Evolutionary conservation across 2,113 vertebrate species (phyloP), one percentile per base, ranked within the genome.

Genomic region (Tragelaphus buxtoni): DNA sequence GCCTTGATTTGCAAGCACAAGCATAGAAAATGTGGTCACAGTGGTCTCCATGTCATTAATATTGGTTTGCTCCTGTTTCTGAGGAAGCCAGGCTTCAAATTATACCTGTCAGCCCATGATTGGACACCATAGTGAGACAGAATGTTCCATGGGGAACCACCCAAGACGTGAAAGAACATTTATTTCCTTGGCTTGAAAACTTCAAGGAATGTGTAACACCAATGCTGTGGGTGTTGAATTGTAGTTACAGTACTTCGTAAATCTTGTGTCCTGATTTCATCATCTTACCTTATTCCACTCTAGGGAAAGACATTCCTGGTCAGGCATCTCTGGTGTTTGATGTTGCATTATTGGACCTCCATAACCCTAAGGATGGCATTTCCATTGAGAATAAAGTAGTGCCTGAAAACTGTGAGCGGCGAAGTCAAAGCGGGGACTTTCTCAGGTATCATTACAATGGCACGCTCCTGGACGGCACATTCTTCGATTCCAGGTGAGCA

Each of bases 381-480:
- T 58, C 97, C 49, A 96, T 99, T 32, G 99, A 99, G 96, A 99
- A 99, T 35, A 98, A 99, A 95, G 45, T 98, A 0, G 95, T 99
- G 4, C 99, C 99, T 0, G 98, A 99, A 51, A 96, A 98, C 51
- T 99, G 99, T 61, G 97, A 98, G 18, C 98, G 99, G 79, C 99
- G 98, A 95, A 99, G 98, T 56, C 98, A 98, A 22, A 82, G 98
- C 1, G 99, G 99, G 89, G 99, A 99, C 98, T 99, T 99, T 83
- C 98, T 99, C 28, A 99, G 99, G 17, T 99, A 99, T 97, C 99
- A 99, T 95, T 99, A 99, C 98, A 99, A 99, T 0, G 99, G 99
- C 85, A 99, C 99, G 0, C 99, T 99, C 61, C 95, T 99, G 63
- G 99, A 99, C 45, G 99, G 99, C 60, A 99, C 99, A 0, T 97